Evolutionary conservation across 2,113 vertebrate genomes (phyloP), one percentile per base, ranked within the genome.

Genomic region (Aegithalos caudatus): DNA sequence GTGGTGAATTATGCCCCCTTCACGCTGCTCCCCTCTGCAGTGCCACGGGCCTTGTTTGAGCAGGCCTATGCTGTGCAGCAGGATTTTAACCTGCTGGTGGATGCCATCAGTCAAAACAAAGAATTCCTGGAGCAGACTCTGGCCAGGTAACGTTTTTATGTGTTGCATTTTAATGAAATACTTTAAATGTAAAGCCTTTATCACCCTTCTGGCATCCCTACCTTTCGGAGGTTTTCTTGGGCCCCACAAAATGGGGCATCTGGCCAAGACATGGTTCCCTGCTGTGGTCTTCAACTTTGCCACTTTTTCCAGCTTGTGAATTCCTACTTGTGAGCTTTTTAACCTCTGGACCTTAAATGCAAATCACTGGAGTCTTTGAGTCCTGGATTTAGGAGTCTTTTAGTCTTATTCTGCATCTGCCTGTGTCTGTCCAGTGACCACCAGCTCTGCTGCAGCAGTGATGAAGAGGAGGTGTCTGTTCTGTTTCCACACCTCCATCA

Each of bases 41-140:
- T 99, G n/a, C 98, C 99, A 2, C 90, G 57, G 48, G 86, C 69
- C 28, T 92, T 98, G 31, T 98, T 99, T 95, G 95, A 98, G 7
- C 98, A 99, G 97, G 99, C 99, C 5, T 97, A 99, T 4, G 97
- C 97, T 9, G 98, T 99, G 29, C 99, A 99, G 93, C 98, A 96
- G 37, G 98, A 99, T 81, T 99, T 98, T 94, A 99, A 99, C 90
- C 95, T 97, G 12, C 97, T 99, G 65, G 98, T 99, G 94, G 99
- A 99, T 97, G 97, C 96, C 37, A 98, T 99, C 92, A 99, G 99
- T 92, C 99, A 98, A 93, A 98, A 99, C 37, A 12, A 95, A 22
- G 95, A 97, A 69, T 99, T 99, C 81, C 97, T 99, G 84, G 97
- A 98, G 54, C 94, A 92, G 29, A 98, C 98, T 71, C 98, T 99